phyloP scores from a whole-genome alignment of 2,113 vertebrate species.

The Trogon melanurus region DNA sequence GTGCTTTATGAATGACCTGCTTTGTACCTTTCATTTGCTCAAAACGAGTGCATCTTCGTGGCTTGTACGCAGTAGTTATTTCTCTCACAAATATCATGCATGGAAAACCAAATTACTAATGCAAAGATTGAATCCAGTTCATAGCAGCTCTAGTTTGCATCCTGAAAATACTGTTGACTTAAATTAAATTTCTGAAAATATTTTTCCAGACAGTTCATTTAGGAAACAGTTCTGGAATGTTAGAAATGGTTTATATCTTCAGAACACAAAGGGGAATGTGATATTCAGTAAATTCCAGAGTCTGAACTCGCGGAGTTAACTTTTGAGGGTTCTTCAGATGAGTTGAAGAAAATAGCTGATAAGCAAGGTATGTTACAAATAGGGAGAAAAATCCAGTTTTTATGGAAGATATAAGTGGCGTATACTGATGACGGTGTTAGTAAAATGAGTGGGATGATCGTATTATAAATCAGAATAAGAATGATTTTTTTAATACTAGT shows the following conservation, averaged over 20 bases:
- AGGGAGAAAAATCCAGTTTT: neutral
- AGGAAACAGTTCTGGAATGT: neutral
- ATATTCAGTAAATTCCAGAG: neutral
- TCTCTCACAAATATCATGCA: neutral
- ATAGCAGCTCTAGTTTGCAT: neutral
- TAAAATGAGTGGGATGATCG: neutral
- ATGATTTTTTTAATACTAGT: neutral
- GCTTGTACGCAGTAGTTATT: neutral
- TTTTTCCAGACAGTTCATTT: neutral
- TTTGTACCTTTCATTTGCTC: neutral
- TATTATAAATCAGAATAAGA: neutral
- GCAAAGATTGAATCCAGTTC: neutral
- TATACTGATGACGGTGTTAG: neutral
- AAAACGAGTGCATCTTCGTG: neutral
- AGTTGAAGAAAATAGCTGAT: neutral
- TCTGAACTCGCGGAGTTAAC: neutral
- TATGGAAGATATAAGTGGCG: neutral
- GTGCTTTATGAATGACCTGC: neutral
- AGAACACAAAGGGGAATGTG: neutral
- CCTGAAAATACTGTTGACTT: neutral
- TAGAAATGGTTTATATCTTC: neutral
- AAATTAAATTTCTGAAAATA: neutral
- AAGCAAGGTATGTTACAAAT: neutral
- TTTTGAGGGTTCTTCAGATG: neutral
- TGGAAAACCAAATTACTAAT: neutral